Evolutionary conservation across 2,888 invertebrate species (phyloP).

Genomic region (Acleris cristana): DNA sequence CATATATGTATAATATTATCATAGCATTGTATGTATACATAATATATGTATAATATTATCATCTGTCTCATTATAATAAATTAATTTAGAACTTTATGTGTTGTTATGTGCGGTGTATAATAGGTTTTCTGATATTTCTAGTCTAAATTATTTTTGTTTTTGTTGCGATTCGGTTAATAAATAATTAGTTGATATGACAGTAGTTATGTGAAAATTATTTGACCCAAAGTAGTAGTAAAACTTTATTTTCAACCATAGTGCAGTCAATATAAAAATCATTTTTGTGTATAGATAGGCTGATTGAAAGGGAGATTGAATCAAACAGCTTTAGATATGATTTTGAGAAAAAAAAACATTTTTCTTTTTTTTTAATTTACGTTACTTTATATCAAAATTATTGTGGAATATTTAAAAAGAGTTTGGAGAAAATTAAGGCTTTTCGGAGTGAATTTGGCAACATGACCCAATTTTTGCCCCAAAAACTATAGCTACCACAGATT

Average conservation of each 20-base stretch:
- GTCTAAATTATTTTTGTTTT: constrained; percentile 25
- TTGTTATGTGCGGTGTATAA: constrained; percentile 16
- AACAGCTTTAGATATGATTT: neutral
- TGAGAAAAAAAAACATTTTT: neutral
- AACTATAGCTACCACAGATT: neutral
- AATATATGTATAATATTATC: too few species aligned
- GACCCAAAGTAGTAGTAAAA: neutral
- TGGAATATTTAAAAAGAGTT: too few species aligned
- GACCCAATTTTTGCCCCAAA: too few species aligned
- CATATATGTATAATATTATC: too few species aligned
- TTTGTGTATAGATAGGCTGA: constrained; percentile 9
- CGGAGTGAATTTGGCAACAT: too few species aligned
- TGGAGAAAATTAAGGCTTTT: too few species aligned
- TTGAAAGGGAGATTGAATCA: neutral
- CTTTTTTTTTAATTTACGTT: too few species aligned
- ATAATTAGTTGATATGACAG: constrained; percentile 15
- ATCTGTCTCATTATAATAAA: constrained; percentile 12
- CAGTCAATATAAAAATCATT: neutral
- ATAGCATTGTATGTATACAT: too few species aligned
- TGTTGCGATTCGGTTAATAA: constrained; percentile 25
- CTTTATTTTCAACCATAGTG: constrained; percentile 2
- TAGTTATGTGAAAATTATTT: neutral
- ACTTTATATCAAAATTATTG: too few species aligned
- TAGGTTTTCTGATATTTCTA: constrained; percentile 24
- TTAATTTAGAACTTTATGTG: constrained; percentile 20